Evolutionary conservation across 53 echinoderm and acorn worm genomes (phyloP), one percentile per base, ranked within the genome.

Genomic region (Holothuria leucospilota): DNA sequence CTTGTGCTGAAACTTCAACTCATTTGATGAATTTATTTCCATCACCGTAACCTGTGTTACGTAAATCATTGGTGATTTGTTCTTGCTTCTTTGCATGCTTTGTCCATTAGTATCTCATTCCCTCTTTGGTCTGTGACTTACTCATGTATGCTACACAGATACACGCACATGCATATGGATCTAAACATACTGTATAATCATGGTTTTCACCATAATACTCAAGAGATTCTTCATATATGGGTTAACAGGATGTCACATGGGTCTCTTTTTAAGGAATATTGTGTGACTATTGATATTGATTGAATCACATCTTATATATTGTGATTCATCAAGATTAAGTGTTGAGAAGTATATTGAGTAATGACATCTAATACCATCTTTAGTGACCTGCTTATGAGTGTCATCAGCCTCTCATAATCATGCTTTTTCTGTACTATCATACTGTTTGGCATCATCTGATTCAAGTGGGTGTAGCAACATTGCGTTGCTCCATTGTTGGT

Each of bases 111-210:
- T 26, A 88, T 12, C 88, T 88, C 88, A 88, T 81, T 23, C 88
- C 81, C 29, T 71, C n/a, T n/a, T n/a, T n/a, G n/a, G n/a, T 49
- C 39, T 88, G 88, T 30, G 88, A 88, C 20, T 88, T 88, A 25
- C 88, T 88, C 88, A 88, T 88, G 27, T 88, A 88, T 15, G 88
- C 82, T 2, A 81, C 88, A 69, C n/a, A 88, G 81, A 52, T 88
- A 88, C 2, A 88, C 82, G 88, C 88, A 82, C 88, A 88, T 21
- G 88, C 81, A 82, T 69, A 88, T 53, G 82, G 88, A 69, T 88
- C 88, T 18, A 39, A 6, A 82, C 29, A 60, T 56, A 88, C 27
- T 88, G 88, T 15, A 88, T 88, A n/a, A 52, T 86, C 88, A 87
- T 82, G 81, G 24, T 88, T 88, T 56, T 71, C 88, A 18, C 30